Base-by-base conservation (phyloP, 2,888 invertebrate species). In the Koerneria pararmatus region DNA sequence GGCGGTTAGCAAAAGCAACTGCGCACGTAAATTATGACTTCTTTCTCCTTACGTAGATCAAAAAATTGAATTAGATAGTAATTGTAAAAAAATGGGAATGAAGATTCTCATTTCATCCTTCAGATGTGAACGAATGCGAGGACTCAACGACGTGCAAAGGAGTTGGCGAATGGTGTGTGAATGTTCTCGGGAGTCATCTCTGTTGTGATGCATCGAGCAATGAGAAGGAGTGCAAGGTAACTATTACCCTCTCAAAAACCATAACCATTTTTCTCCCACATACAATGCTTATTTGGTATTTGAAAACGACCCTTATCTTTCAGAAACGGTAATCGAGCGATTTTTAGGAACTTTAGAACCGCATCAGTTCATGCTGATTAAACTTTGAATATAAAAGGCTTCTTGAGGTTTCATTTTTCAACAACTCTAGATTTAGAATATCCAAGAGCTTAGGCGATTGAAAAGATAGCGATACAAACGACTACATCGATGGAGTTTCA, bases 91-190 rank as follows among this genome's bases (percentile, higher is more conserved):
- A 8, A 53, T 15, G 6, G 32, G 8, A 27, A 31, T 15, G n/a
- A n/a, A n/a, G n/a, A n/a, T n/a, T n/a, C n/a, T n/a, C n/a, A n/a
- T n/a, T 11, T 8, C 31, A 57, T 56, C 1, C 73, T 69, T 46
- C 64, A 70, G 81, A 81, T 59, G 63, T 81, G 31, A 77, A 81
- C 65, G 81, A 81, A 61, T 81, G 81, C 66, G 76, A 75, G 54
- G 37, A 68, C 22, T 67, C 67, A 6, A 61, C 67, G 19, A 64
- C 70, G 56, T 80, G 79, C 65, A 69, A 73, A 8, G 79, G 82
- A 6, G 77, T 76, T 15, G 79, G 76, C 1, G 71, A 79, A 53
- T 72, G 73, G 74, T 81, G 81, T 54, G 74, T 78, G 24, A 81
- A 81, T 53, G 67, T 75, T 22, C 69, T 74, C 54, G 81, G 81